Evolutionary conservation across 2,888 invertebrate genomes (phyloP), one percentile per base, ranked within the genome.

Genomic region (Eumerus sabulonum): DNA sequence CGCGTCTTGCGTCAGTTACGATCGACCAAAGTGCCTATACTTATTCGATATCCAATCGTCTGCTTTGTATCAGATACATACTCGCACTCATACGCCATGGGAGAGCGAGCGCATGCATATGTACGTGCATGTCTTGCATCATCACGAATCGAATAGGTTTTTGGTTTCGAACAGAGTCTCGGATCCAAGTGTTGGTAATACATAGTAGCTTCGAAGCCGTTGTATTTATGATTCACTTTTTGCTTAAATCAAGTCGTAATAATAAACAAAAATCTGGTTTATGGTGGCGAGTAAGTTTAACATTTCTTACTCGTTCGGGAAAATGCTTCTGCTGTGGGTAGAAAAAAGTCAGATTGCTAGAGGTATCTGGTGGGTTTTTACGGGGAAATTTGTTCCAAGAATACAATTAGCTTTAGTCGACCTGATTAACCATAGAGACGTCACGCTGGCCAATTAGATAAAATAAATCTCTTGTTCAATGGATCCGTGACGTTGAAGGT

Each of bases 91-190:
- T 62, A 70, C 54, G 35, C 76, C 76, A 67, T 77, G 72, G 66
- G 72, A 77, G 72, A 77, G 67, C 72, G 60, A 72, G 51, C 76
- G 44, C 66, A 72, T 66, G 7, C 27, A 4, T 7, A 7, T 27
- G 7, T 77, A 72, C 60, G 7, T 7, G 2, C 27, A 7, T 27
- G 7, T 77, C 66, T 77, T 77, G 76, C 76, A 77, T 77, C 71
- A 77, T 60, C 62, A 66, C 62, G 48, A 71, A 27, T 27, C 3
- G 27, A 27, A 27, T 27, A 27, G 27, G 27, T 27, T 27, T 27
- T 27, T 7, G 27, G 27, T 7, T 27, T 27, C 27, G 27, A 7
- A 27, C 27, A 27, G 27, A 27, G 27, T 4, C n/a, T 27, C 7
- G 27, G 27, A 27, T 27, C 7, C 27, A 7, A 4, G 35, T 44